phyloP scores from a whole-genome alignment of 2,113 vertebrate species.

The Falco punctatus region DNA sequence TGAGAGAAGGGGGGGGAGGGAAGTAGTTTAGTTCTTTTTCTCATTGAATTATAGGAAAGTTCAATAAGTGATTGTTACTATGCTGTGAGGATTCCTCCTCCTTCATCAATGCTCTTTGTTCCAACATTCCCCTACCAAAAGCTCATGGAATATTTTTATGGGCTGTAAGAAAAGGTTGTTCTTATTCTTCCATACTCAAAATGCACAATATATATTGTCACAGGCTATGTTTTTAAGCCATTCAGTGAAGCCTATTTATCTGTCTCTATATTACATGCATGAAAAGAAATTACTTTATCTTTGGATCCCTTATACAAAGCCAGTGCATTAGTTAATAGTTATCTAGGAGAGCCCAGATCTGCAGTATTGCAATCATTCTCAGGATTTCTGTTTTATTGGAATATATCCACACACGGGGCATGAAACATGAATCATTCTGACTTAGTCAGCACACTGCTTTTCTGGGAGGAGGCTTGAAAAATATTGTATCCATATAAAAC shows the following conservation, averaged over 20 bases:
- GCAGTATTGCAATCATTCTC: neutral
- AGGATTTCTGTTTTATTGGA: neutral
- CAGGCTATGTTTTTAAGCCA: neutral
- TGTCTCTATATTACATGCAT: neutral
- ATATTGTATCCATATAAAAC: neutral
- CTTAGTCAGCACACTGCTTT: neutral
- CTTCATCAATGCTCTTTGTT: neutral
- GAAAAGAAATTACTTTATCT: neutral
- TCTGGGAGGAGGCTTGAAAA: neutral
- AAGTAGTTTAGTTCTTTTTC: neutral
- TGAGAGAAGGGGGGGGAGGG: rapidly evolving
- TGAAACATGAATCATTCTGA: neutral
- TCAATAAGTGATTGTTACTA: neutral
- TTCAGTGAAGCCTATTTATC: neutral
- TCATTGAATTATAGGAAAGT: neutral
- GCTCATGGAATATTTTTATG: neutral
- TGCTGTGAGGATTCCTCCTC: neutral
- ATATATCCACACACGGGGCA: neutral
- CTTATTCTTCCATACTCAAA: neutral
- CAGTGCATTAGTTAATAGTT: neutral
- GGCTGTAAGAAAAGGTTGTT: neutral
- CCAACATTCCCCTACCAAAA: neutral
- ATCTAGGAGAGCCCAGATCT: neutral
- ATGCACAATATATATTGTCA: neutral
- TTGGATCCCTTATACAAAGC: neutral